Percentiles rank a stretch among this genome's conserved stretches.
These are phyloP conservation scores for Odontothrips loti DNA, from an alignment of 2,888 invertebrate genomes.

Conservation along the genomic window DNA sequence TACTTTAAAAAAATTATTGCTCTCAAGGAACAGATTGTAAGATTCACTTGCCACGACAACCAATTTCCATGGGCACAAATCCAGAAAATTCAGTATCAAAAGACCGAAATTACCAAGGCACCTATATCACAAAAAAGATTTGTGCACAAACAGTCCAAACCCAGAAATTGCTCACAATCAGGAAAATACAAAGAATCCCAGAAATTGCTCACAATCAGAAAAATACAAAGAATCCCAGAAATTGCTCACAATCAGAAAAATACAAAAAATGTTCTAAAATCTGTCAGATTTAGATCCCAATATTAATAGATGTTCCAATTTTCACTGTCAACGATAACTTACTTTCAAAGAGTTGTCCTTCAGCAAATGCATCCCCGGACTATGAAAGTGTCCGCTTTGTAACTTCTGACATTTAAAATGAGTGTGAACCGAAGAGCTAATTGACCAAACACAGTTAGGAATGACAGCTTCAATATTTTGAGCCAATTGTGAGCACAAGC, in stretches of 20 bases:
- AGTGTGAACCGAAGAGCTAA: not conserved
- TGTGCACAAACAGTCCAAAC: not conserved
- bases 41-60: not conserved
- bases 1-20: not conserved
- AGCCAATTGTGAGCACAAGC: not conserved
- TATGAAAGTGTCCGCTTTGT: not conserved
- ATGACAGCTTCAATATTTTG: not conserved
- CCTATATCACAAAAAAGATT: slow-evolving; percentile 7
- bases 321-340: no score
- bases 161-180: not conserved
- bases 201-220: not conserved
- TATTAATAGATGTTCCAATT: no score
- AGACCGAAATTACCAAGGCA: slow-evolving; percentile 17
- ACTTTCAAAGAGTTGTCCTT: no score
- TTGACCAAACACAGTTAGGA: not conserved
- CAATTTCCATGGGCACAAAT: slow-evolving; percentile 2
- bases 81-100: slow-evolving; percentile 18
- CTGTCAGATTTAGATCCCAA: not conserved
- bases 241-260: not conserved
- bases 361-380: not conserved
- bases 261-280: not conserved
- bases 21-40: not conserved
- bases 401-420: no score
- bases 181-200: not conserved
- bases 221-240: not conserved